A percentile compares a stretch with the other conserved stretches of the same genome.
Conservation (phyloP, 2,888 invertebrate species). For the Minunthozetes semirufus region DNA sequence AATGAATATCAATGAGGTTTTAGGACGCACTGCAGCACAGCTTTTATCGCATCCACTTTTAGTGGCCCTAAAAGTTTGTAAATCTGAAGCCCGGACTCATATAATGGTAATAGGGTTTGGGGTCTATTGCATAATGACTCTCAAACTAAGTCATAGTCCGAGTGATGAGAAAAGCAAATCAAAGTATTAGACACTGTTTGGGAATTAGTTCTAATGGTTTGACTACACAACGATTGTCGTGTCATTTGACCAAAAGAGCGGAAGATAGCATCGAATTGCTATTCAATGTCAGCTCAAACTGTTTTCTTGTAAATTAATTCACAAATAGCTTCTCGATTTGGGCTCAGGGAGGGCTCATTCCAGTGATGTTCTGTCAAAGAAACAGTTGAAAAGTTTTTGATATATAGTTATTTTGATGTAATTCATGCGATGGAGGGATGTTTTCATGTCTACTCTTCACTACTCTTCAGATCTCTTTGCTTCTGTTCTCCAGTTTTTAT, state of each 20-base stretch:
- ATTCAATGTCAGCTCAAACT: slow-evolving; percentile 11
- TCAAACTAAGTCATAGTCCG: not conserved
- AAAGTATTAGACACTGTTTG: not conserved
- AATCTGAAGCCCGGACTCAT: slow-evolving; percentile 2
- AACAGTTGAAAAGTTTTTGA: slow-evolving; percentile 18
- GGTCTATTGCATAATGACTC: slow-evolving; percentile 17
- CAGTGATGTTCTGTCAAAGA: not conserved
- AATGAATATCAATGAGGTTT: slow-evolving; percentile 14
- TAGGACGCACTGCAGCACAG: not conserved
- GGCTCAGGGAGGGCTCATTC: slow-evolving; percentile 4
- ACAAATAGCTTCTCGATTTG: not conserved
- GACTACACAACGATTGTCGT: slow-evolving; percentile 2
- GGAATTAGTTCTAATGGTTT: not conserved
- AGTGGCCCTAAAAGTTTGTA: not conserved
- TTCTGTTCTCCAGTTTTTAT: slow-evolving; percentile 1
- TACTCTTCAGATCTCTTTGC: not conserved
- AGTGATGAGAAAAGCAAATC: not conserved
- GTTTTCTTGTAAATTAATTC: slow-evolving; percentile 11
- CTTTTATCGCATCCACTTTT: slow-evolving; percentile 15
- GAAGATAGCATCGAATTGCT: slow-evolving; percentile 9
- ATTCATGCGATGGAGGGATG: slow-evolving; percentile 6
- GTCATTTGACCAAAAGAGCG: not conserved
- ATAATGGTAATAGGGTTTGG: slow-evolving; percentile 14
- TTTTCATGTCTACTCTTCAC: slow-evolving; percentile 2
- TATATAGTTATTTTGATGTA: slow-evolving; percentile 14